Evolutionary conservation across 2,113 vertebrate species (phyloP).

Genomic region (Myiagra hebetior): DNA sequence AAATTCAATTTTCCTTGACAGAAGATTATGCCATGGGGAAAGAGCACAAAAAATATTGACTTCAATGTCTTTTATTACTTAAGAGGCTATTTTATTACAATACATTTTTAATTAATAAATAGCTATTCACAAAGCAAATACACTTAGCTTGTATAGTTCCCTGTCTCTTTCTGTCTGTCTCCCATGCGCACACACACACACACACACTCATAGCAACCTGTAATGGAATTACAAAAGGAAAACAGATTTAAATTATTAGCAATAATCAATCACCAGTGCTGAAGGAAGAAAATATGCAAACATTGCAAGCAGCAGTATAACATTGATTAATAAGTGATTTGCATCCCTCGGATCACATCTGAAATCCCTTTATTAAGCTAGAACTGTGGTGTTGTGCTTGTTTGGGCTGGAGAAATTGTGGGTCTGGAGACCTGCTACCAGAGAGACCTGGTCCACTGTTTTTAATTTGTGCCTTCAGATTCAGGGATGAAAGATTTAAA

Average conservation of each 20-base stretch:
- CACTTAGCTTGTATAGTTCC: neutral
- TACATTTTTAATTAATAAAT: neutral
- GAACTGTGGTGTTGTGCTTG: neutral
- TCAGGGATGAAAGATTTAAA: neutral
- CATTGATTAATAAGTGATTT: neutral
- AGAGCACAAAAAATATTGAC: neutral
- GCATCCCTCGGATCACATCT: neutral
- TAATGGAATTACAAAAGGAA: neutral
- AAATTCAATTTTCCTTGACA: neutral
- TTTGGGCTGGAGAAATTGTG: neutral
- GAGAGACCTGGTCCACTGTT: neutral
- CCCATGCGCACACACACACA: neutral
- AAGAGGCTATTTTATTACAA: neutral
- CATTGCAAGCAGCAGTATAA: neutral
- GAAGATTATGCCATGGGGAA: neutral
- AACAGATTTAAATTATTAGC: neutral
- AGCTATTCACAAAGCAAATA: neutral
- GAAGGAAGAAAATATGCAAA: neutral
- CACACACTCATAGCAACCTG: neutral
- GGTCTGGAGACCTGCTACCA: neutral
- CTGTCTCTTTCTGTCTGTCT: neutral
- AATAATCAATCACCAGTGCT: neutral
- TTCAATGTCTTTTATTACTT: neutral
- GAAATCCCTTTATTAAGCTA: neutral
- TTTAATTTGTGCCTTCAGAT: neutral